Conservation (phyloP, 35 echinoderm and acorn worm genomes). For the Ophiothrix spiculata region DNA sequence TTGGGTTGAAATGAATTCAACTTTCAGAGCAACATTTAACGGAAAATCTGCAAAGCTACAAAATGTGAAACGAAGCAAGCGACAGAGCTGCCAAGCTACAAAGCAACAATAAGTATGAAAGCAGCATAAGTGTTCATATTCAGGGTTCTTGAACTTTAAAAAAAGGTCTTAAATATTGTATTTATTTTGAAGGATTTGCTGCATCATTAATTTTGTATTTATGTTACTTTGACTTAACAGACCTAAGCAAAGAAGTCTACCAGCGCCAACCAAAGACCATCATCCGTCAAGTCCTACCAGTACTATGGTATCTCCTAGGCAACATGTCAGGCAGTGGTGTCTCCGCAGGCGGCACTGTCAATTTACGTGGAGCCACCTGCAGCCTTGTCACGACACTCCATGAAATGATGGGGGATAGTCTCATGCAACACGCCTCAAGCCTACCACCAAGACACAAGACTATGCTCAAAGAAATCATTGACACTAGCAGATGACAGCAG, state of each 20-base stretch:
- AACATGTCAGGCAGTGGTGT: constrained; percentile 89
- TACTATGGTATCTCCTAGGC: constrained; percentile 80
- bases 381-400: constrained; percentile 59
- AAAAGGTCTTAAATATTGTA: too few relatives aligned
- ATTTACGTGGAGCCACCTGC: constrained; percentile 68
- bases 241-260: constrained; percentile 61
- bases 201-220: too few relatives aligned
- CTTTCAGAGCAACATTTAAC: too few relatives aligned
- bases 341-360: constrained; percentile 76
- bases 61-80: too few relatives aligned
- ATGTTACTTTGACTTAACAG: constrained; percentile 43
- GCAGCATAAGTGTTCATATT: too few relatives aligned
- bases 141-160: too few relatives aligned
- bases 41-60: too few relatives aligned
- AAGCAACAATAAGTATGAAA: too few relatives aligned
- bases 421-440: constrained; percentile 70
- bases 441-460: constrained; percentile 66
- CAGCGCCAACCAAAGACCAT: constrained; percentile 81
- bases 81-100: too few relatives aligned
- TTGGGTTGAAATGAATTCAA: too few relatives aligned
- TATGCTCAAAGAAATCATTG: constrained; percentile 53
- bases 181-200: too few relatives aligned
- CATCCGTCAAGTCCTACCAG: constrained; percentile 77
- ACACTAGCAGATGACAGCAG: constrained; percentile 28
- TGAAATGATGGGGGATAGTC: constrained; percentile 65